Base-by-base conservation (phyloP, 2,113 vertebrate species). In the Callipepla squamata region DNA sequence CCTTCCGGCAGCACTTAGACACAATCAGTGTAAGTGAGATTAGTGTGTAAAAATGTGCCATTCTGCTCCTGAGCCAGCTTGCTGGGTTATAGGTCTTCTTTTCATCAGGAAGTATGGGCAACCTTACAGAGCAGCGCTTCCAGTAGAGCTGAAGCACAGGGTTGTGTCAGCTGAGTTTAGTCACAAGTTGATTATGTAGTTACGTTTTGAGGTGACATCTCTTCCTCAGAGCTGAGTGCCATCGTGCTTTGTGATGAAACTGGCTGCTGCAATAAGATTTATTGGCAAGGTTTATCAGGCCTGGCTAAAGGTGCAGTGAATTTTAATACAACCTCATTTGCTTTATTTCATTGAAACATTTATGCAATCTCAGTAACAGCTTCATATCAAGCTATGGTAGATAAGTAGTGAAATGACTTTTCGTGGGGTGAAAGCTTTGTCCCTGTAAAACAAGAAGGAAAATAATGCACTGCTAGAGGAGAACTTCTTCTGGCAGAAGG, bases 1-100 rank as follows among this genome's bases (percentile, higher is more conserved):
- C 98, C 55, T 98, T 99, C 94, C 98, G 98, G 55, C 99, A 99
- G 97, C 99, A 99, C 94, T 97, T 99, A 26, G 98, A 99, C 96
- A 99, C 99, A 6, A 99, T 99, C 96, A 98, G 98, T n/a, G 99
- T 99, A 95, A 99, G 99, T 97, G 63, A 19, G 53, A 32, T 8
- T 30, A 19, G 53, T 32, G 53, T 9, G 9, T 32, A 30, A 30
- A 18, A 18, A 32, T 17, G 3, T 32, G 17, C 53, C 30, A 18
- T 47, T 0, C 18, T 65, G 44, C 51, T 76, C 44, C 65, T 40
- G 28, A 72, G 69, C 5, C 47, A 59, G 45, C 50, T 76, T 38
- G 38, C 32, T 17, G 17, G 47, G 6, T 44, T 63, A 30, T 21
- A 21, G 19, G 1, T 4, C 51, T 75, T 34, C 17, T 25, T 14